A percentile compares a stretch with the other conserved stretches of the same genome.
phyloP scores from a whole-genome alignment of 1,140 invertebrate species.

The Drosophila obscura region DNA sequence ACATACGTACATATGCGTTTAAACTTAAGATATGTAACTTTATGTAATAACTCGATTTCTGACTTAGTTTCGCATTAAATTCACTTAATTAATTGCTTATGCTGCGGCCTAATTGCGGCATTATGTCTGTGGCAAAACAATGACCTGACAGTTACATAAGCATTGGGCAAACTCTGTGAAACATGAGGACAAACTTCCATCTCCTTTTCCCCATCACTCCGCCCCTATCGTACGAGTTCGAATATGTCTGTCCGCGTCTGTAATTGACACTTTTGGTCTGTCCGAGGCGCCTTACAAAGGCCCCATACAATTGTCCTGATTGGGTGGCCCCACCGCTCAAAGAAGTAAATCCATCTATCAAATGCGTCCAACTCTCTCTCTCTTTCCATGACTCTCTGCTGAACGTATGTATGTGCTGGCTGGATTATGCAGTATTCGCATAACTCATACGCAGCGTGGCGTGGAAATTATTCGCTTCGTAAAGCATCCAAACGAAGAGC shows the following conservation, averaged over 20 bases:
- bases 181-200: conserved; percentile 10
- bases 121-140: conserved; percentile 69
- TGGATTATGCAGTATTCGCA: conserved; percentile 52
- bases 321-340: conserved; percentile 27
- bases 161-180: conserved; percentile 40
- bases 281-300: conserved; percentile 37
- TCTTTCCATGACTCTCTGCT: not conserved
- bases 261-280: conserved; percentile 67
- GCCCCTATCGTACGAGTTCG: not conserved
- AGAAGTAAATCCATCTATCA: conserved; percentile 36
- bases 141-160: conserved; percentile 71
- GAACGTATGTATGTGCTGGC: conserved; percentile 8
- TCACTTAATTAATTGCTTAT: conserved; percentile 59
- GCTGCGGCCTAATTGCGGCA: conserved; percentile 60
- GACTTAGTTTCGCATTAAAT: conserved; percentile 23
- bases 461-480: conserved; percentile 50
- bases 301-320: conserved; percentile 70
- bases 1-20: not conserved
- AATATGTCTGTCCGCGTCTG: conserved; percentile 44
- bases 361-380: conserved; percentile 6
- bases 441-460: conserved; percentile 54
- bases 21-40: not conserved
- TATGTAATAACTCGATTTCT: conserved; percentile 1
- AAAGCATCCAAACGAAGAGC: conserved; percentile 32
- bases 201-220: not conserved